These are phyloP conservation scores for Drosophila saltans DNA, from an alignment of 1,140 invertebrate species.

Conservation along the genomic window DNA sequence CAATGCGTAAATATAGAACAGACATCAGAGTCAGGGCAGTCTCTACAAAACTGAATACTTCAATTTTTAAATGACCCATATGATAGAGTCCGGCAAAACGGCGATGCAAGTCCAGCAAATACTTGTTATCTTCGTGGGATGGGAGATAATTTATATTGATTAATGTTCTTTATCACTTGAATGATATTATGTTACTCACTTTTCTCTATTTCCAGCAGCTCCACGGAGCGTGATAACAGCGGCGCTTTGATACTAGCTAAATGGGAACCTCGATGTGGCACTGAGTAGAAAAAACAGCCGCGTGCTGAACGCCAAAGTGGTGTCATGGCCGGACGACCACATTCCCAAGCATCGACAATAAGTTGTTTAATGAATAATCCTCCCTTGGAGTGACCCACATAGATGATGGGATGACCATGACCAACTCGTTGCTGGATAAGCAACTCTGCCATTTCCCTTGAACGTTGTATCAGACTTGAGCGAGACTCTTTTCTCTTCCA, in stretches of 20 bases:
- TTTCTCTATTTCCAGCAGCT: conserved; percentile 85
- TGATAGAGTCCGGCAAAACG: conserved; percentile 84
- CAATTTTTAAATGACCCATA: conserved; percentile 83
- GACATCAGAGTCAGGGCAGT: conserved; percentile 88
- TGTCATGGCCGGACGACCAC: conserved; percentile 65
- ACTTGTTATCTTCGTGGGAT: conserved; percentile 85
- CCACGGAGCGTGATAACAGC: conserved; percentile 86
- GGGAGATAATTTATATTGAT: background rate
- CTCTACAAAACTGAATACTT: conserved; percentile 88
- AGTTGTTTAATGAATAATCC: conserved; percentile 90
- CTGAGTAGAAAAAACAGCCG: conserved; percentile 89
- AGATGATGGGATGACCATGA: conserved; percentile 86
- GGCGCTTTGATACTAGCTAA: conserved; percentile 87
- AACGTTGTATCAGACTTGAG: conserved; percentile 86
- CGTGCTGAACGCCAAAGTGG: conserved; percentile 84
- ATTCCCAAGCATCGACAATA: conserved; percentile 85
- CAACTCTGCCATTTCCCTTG: conserved; percentile 87
- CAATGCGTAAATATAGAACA: conserved; percentile 87
- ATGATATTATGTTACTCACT: conserved; percentile 83
- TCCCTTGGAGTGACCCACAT: conserved; percentile 89
- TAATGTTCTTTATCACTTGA: background rate
- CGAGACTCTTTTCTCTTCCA: conserved; percentile 87
- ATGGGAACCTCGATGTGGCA: conserved; percentile 88
- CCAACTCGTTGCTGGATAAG: conserved; percentile 86
- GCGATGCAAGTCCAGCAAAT: conserved; percentile 86